Conservation (phyloP, 2,888 invertebrate genomes). For the Lepidonotus clava region DNA sequence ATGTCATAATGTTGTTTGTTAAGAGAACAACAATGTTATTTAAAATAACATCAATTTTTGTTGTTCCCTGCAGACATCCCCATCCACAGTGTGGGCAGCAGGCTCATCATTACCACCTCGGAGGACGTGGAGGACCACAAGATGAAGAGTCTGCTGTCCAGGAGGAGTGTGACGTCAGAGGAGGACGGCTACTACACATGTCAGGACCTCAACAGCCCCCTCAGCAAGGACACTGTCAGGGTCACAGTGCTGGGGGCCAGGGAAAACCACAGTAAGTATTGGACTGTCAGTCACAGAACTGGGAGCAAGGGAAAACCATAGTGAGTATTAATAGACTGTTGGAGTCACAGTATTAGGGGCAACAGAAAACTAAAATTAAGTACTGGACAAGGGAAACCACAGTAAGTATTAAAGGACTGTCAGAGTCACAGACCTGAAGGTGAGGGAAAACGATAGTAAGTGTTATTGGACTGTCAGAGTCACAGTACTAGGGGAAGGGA, state of each 20-base stretch:
- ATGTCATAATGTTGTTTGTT: no score
- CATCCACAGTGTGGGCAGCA: conserved; percentile 13
- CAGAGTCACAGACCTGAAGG: no score
- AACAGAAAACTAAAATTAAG: no score
- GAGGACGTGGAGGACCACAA: conserved; percentile 17
- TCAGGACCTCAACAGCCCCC: conserved; percentile 9
- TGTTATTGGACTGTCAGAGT: no score
- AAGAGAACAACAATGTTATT: no score
- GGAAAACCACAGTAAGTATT: background rate
- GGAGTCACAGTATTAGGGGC: no score
- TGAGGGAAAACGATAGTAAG: no score
- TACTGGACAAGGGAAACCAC: background rate
- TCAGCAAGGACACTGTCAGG: background rate
- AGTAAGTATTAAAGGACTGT: background rate
- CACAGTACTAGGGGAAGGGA: no score
- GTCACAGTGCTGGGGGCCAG: background rate
- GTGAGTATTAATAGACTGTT: no score
- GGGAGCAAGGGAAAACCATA: no score
- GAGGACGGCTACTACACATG: conserved; percentile 21
- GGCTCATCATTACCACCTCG: conserved; percentile 30
- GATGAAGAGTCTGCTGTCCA: conserved; percentile 13
- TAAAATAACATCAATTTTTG: no score
- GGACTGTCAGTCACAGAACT: background rate
- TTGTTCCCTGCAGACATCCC: background rate
- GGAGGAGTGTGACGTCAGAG: background rate